Evolutionary conservation across 2,113 vertebrate genomes (phyloP), one percentile per base, ranked within the genome.

Genomic region (Chrysochloris asiatica): DNA sequence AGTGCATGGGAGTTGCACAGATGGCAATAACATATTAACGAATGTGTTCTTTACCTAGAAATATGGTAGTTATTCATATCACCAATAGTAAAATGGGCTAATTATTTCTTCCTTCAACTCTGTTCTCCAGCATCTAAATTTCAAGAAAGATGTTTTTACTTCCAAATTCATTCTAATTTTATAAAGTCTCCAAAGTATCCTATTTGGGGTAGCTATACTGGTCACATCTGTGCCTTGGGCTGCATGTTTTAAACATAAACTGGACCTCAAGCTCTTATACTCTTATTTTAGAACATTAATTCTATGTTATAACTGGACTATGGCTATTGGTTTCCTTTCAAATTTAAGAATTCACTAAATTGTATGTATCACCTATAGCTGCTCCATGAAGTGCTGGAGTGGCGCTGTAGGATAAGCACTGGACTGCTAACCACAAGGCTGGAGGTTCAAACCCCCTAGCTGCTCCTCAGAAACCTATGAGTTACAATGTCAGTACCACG

Each of bases 291-390:
- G 14, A 89, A 88, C 83, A 89, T 33, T 54, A 89, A 89, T 2
- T 56, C 28, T 79, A 13, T 78, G 30, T 84, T 65, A 79, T 67
- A 73, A 84, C 43, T 38, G 69, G 24, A 47, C 77, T 54, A 56
- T 47, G 43, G 56, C 33, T 33, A 45, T 33, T 81, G 24, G 52
- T 75, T 80, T 5, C 54, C n/a, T 72, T 79, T 71, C 45, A 65
- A 77, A 84, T 8, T 76, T 71, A 94, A 81, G 56, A 79, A 54
- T 67, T 16, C n/a, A 22, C 28, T 95, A 43, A 78, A 69, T 76
- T 48, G 63, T 83, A 67, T 22, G 41, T 12, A 61, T 75, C 22
- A 76, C 48, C 54, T 79, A 83, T 26, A 69, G 19, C 8, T 4
- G 17, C 16, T 69, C 65, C 19, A 7, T 33, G 28, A 30, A n/a